Evolutionary conservation across 2,113 vertebrate species (phyloP), one percentile per base, ranked within the genome.

Genomic region (Todiramphus saurophagus): DNA sequence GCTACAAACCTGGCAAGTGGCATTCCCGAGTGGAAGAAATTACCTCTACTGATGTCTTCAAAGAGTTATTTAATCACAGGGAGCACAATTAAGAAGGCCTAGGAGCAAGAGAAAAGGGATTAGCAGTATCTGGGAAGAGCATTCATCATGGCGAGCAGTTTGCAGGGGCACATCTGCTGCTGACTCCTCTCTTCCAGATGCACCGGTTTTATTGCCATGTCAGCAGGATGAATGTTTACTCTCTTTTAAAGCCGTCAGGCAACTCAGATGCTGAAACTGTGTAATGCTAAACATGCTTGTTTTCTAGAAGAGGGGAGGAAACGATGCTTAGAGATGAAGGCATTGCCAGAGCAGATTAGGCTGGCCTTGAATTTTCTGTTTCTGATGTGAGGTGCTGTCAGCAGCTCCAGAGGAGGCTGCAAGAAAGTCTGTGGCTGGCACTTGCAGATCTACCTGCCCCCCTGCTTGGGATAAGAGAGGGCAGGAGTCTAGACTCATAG

Each of bases 141-240:
- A 56, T 83, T 68, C 87, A 69, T 91, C 94, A 76, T 14, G 0
- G 76, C 13, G 4, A 87, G 81, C 94, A 64, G 87, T 64, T 78
- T 82, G 95, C 94, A 93, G 94, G 87, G 88, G 60, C 86, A 23
- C 96, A 94, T 81, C 94, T 93, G 94, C 94, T 87, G 85, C 96
- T 93, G 94, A 62, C 85, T 96, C 92, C 73, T 94, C 83, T 93
- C 69, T 59, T 87, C 76, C 96, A 89, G 85, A 44, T 44, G 48
- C 92, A 75, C 88, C 53, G 33, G 80, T 92, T 94, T 97, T 89
- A 51, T 90, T 81, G 95, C 90, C 31, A 0, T 67, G 92, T 94
- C 96, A 95, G 96, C 94, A 89, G 14, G 90, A 37, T 41, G 68
- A 68, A 31, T 92, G 93, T 92, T 92, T 41, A 12, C 75, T 96